Percentiles rank a stretch among this genome's conserved stretches.
phyloP scores from a whole-genome alignment of 2,888 invertebrate genomes.

The Zygaena filipendulae region DNA sequence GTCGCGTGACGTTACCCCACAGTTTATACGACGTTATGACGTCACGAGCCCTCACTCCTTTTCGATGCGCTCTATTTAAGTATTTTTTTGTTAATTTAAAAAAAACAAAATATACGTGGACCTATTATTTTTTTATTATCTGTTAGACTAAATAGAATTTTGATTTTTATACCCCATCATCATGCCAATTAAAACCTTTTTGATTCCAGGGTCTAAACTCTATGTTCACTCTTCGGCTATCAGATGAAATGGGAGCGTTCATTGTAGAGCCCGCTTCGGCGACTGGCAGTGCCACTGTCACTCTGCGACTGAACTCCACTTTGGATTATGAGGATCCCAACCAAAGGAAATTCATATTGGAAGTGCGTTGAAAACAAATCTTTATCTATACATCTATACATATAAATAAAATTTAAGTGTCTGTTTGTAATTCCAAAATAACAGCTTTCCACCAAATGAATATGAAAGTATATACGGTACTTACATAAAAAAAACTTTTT shows the following conservation, averaged over 20 bases:
- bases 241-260: constrained; percentile 85
- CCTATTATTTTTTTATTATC: constrained; percentile 1
- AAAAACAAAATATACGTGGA: neutral
- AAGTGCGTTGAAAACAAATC: constrained; percentile 44
- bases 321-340: constrained; percentile 93
- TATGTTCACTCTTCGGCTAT: constrained; percentile 80
- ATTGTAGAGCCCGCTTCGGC: constrained; percentile 84
- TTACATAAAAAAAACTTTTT: no score
- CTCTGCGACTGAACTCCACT: constrained; percentile 82
- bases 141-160: neutral
- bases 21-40: no score
- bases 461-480: no score
- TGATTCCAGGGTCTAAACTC: constrained; percentile 82
- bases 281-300: constrained; percentile 83
- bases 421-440: no score
- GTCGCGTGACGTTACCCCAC: no score
- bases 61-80: no score
- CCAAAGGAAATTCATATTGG: constrained; percentile 88
- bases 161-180: no score
- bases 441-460: no score
- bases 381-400: neutral
- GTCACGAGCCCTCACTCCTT: no score
- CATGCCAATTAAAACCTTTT: no score
- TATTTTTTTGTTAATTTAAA: no score
- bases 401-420: no score